Conservation (phyloP, 2,113 vertebrate species). For the Petaurus breviceps region DNA sequence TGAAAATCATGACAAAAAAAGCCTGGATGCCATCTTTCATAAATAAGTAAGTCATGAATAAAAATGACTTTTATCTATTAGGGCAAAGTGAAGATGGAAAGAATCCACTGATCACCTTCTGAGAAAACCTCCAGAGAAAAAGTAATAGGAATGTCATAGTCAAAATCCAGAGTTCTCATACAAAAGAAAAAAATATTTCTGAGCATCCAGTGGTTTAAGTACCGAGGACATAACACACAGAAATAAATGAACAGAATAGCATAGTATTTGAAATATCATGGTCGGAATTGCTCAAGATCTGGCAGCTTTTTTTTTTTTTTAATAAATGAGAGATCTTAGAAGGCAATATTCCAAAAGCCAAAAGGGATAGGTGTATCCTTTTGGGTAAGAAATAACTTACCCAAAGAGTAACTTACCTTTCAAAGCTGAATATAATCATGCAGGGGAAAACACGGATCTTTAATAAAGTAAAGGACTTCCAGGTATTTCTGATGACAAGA, state of each 20-base stretch:
- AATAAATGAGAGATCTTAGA: not conserved
- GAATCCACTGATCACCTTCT: not conserved
- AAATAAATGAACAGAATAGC: not conserved
- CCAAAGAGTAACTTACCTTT: not conserved
- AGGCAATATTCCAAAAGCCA: not conserved
- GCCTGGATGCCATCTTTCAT: not conserved
- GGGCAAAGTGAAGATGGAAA: not conserved
- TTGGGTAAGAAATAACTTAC: not conserved
- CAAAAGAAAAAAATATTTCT: not conserved
- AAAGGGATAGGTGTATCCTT: not conserved
- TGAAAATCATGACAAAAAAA: not conserved
- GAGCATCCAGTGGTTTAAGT: not conserved
- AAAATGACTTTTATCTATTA: not conserved
- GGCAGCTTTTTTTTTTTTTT: not conserved
- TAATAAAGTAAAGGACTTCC: not conserved
- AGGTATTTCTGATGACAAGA: not conserved
- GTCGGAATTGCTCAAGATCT: not conserved
- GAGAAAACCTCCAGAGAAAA: not conserved
- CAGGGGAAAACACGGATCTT: not conserved
- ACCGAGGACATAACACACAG: not conserved
- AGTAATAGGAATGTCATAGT: not conserved
- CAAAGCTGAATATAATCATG: not conserved
- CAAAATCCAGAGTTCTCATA: not conserved
- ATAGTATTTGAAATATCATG: not conserved
- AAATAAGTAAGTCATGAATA: not conserved